A percentile compares a stretch with the other conserved stretches of the same genome.
These are phyloP conservation scores for Drosophila sturtevanti DNA, from an alignment of 1,140 invertebrate species.

Conservation along the genomic window DNA sequence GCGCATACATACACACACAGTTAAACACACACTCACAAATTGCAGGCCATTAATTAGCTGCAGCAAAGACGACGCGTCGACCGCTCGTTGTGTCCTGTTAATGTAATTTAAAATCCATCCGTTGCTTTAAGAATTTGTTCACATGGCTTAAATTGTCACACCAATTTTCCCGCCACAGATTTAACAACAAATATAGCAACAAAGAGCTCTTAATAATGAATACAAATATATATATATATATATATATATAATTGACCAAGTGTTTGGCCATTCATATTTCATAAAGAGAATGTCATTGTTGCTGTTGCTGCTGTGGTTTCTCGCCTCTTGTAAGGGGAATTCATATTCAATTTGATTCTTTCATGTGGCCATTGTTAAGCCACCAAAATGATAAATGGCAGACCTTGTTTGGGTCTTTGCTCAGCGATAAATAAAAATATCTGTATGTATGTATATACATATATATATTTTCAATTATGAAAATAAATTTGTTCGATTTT, in stretches of 20 bases:
- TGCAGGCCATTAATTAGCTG: slow-evolving; percentile 71
- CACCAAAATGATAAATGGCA: slow-evolving; percentile 13
- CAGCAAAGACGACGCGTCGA: slow-evolving; percentile 30
- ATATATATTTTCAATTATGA: slow-evolving; percentile 9
- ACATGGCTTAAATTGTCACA: slow-evolving; percentile 34
- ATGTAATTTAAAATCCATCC: slow-evolving; percentile 49
- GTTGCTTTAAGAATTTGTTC: slow-evolving; percentile 53
- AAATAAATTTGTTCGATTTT: slow-evolving; percentile 7
- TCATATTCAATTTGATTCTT: slow-evolving; percentile 15
- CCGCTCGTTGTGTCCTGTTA: slow-evolving; percentile 12
- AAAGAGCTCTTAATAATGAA: slow-evolving; percentile 42
- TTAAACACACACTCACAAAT: slow-evolving; percentile 62
- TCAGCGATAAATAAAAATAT: neutral
- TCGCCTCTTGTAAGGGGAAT: slow-evolving; percentile 16
- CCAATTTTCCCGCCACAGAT: slow-evolving; percentile 8
- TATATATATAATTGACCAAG: slow-evolving; percentile 27
- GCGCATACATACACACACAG: slow-evolving; percentile 54
- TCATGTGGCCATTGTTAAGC: slow-evolving; percentile 15
- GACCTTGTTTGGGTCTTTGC: slow-evolving; percentile 2
- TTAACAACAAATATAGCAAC: slow-evolving; percentile 18
- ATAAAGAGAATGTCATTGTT: slow-evolving; percentile 14
- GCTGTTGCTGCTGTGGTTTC: slow-evolving; percentile 19
- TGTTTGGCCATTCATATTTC: slow-evolving; percentile 39
- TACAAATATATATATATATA: neutral
- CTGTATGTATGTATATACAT: neutral